These are phyloP conservation scores for Heterohyrax brucei DNA, from an alignment of 2,797 vertebrate genomes.

Conservation along the genomic window DNA sequence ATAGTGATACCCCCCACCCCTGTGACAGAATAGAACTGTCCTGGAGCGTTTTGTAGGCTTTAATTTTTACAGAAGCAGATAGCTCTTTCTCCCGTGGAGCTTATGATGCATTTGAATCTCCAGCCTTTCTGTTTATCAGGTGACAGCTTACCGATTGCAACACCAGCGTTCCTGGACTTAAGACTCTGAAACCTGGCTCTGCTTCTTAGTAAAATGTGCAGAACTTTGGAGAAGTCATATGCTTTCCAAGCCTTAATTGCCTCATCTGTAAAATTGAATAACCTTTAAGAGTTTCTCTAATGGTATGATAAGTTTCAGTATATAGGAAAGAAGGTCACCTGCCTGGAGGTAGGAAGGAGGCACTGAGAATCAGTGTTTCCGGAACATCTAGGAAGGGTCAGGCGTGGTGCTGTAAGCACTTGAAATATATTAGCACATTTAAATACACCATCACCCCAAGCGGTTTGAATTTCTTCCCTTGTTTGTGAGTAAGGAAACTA, in stretches of 20 bases:
- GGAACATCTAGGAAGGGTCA: not conserved
- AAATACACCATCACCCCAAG: not conserved
- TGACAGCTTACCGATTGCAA: not conserved
- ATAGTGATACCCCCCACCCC: not conserved
- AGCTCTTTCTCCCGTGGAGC: not conserved
- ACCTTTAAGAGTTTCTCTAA: not conserved
- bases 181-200: not conserved
- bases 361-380: not conserved
- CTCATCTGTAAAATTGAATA: not conserved
- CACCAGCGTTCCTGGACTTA: not conserved
- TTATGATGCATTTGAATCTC: not conserved
- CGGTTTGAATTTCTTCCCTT: slow-evolving; percentile 4
- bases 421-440: not conserved
- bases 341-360: not conserved
- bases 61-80: not conserved
- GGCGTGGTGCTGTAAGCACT: not conserved
- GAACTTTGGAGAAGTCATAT: not conserved
- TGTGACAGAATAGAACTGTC: not conserved
- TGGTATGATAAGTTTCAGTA: not conserved
- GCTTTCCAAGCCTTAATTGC: slow-evolving; percentile 10
- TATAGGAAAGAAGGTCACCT: not conserved
- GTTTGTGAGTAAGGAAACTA: slow-evolving; percentile 15
- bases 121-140: not conserved
- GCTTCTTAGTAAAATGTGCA: not conserved
- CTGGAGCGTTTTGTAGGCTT: no score